Conservation (phyloP, 2,113 vertebrate species). For the Pycnonotus jocosus region DNA sequence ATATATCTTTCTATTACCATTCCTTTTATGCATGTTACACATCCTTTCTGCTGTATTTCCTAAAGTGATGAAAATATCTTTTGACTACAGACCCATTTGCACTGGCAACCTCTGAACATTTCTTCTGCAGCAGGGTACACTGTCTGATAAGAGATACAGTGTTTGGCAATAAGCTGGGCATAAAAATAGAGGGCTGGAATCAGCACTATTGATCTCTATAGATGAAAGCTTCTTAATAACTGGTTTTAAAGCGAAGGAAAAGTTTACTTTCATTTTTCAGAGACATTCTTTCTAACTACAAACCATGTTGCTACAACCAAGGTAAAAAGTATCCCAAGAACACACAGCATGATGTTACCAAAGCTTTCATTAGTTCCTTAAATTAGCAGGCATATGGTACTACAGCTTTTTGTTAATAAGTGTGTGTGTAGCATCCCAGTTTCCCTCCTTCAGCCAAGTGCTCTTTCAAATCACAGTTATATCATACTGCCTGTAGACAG, state of each 20-base stretch:
- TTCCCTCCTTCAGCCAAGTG: constrained; percentile 11
- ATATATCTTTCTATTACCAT: constrained; percentile 5
- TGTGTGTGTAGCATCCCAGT: background rate
- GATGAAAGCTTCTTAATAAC: constrained; percentile 20
- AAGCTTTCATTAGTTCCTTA: constrained; percentile 43
- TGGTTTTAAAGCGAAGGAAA: background rate
- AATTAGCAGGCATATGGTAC: constrained; percentile 35
- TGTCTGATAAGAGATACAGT: constrained; percentile 19
- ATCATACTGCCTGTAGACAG: background rate
- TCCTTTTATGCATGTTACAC: background rate
- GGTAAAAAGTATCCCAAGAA: background rate
- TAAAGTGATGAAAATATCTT: constrained; percentile 16
- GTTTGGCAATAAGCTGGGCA: background rate
- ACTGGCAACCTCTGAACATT: background rate
- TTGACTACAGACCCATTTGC: constrained; percentile 17
- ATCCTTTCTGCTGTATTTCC: constrained; percentile 17
- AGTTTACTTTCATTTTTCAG: background rate
- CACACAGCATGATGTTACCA: background rate
- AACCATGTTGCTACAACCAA: background rate
- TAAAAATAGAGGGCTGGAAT: background rate
- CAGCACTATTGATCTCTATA: constrained; percentile 15
- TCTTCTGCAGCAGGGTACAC: background rate
- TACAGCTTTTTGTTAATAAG: constrained; percentile 34
- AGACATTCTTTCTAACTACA: background rate
- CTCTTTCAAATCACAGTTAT: constrained; percentile 10